These are phyloP conservation scores for Temnothorax rugatulus DNA, from an alignment of 2,888 invertebrate genomes.

Conservation along the genomic window DNA sequence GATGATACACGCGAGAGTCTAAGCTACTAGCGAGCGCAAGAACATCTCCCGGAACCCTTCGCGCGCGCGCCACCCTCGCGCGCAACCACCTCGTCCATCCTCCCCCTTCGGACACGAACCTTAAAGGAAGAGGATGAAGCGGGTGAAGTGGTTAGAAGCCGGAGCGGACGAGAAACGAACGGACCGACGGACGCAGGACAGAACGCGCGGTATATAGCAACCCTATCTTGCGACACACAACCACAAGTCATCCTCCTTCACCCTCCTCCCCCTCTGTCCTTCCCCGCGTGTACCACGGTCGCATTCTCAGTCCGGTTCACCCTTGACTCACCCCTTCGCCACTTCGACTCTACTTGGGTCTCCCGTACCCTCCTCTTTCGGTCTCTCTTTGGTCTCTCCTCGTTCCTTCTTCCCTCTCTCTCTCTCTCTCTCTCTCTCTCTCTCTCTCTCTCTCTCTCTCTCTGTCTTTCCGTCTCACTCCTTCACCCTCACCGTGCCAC, in stretches of 20 bases:
- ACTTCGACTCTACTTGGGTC: slow-evolving; percentile 67
- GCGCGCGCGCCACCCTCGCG: slow-evolving; percentile 70
- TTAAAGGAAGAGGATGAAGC: slow-evolving; percentile 80
- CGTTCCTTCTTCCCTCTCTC: slow-evolving; percentile 72
- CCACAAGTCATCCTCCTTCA: slow-evolving; percentile 82
- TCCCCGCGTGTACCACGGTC: slow-evolving; percentile 72
- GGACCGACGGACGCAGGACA: slow-evolving; percentile 74
- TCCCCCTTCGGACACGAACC: slow-evolving; percentile 75
- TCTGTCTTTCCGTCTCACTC: slow-evolving; percentile 48
- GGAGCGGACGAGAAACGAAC: slow-evolving; percentile 73
- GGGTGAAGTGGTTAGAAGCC: slow-evolving; percentile 75
- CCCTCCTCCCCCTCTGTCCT: neutral
- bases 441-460: slow-evolving; percentile 37
- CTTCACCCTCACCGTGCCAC: slow-evolving; percentile 64
- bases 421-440: slow-evolving; percentile 70
- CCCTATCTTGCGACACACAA: slow-evolving; percentile 85
- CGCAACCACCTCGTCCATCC: slow-evolving; percentile 74
- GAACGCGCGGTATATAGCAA: slow-evolving; percentile 77
- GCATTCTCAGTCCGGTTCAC: slow-evolving; percentile 77
- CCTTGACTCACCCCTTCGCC: slow-evolving; percentile 75
- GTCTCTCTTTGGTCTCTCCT: slow-evolving; percentile 68
- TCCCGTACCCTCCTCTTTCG: slow-evolving; percentile 58
- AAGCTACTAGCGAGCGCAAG: slow-evolving; percentile 79
- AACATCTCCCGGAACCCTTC: slow-evolving; percentile 76
- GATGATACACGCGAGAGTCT: slow-evolving; percentile 61